Percentiles rank a stretch among this genome's conserved stretches.
phyloP scores from a whole-genome alignment of 2,888 invertebrate genomes.

The Lithophane semibrunnea region DNA sequence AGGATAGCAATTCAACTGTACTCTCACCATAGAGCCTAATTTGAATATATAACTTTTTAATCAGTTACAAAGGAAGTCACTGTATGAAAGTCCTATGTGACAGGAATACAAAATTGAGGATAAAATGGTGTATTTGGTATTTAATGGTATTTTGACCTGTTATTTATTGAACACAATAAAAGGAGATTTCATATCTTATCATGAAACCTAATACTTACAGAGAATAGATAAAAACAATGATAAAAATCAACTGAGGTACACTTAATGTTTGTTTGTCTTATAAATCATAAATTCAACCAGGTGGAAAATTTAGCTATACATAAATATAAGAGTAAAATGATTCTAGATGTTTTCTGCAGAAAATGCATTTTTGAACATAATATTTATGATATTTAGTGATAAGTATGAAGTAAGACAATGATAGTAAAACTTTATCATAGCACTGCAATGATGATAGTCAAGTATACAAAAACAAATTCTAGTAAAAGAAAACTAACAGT shows the following conservation, averaged over 20 bases:
- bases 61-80: slow-evolving; percentile 48
- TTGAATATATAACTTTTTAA: slow-evolving; percentile 53
- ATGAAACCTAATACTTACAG: slow-evolving; percentile 33
- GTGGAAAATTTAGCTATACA: slow-evolving; percentile 19
- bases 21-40: slow-evolving; percentile 49
- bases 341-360: not conserved
- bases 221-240: slow-evolving; percentile 53
- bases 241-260: slow-evolving; percentile 43
- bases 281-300: slow-evolving; percentile 18
- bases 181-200: slow-evolving; percentile 51
- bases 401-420: not conserved
- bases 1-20: slow-evolving; percentile 43
- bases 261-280: slow-evolving; percentile 25
- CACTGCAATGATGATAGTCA: not conserved
- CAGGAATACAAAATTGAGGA: slow-evolving; percentile 45
- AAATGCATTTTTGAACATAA: slow-evolving; percentile 4
- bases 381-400: not conserved
- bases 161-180: slow-evolving; percentile 35
- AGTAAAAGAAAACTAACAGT: not conserved
- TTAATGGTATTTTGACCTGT: slow-evolving; percentile 34
- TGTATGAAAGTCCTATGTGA: slow-evolving; percentile 35
- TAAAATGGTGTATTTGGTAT: slow-evolving; percentile 26
- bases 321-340: not conserved
- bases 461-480: too few species aligned
- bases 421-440: not conserved